Evolutionary conservation across 2,888 invertebrate species (phyloP).

Genomic region (Nebria salina): DNA sequence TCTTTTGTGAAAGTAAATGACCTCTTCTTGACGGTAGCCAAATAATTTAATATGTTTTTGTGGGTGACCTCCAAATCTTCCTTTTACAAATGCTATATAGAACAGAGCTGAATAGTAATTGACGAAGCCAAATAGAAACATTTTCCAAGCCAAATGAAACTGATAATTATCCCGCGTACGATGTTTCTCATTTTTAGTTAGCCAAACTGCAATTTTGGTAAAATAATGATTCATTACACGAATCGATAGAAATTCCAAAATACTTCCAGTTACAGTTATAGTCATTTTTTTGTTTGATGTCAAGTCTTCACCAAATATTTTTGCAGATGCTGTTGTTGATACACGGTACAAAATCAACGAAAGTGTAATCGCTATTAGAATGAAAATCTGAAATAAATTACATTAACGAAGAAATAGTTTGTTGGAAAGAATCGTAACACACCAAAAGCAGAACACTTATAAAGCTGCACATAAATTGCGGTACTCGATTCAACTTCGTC

Average conservation of each 20-base stretch:
- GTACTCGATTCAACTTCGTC: constrained; percentile 57
- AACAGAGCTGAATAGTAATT: constrained; percentile 85
- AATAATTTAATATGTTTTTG: constrained; percentile 74
- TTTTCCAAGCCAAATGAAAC: constrained; percentile 80
- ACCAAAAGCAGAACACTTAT: constrained; percentile 67
- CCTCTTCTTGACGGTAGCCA: constrained; percentile 71
- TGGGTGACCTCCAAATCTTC: constrained; percentile 76
- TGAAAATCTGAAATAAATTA: constrained; percentile 63
- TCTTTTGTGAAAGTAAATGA: constrained; percentile 50
- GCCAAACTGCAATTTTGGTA: constrained; percentile 67
- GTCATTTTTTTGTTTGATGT: constrained; percentile 69
- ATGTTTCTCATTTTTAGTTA: constrained; percentile 74
- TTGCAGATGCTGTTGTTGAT: constrained; percentile 66
- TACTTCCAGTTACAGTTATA: constrained; percentile 75
- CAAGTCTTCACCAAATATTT: constrained; percentile 59
- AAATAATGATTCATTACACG: constrained; percentile 74
- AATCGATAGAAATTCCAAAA: constrained; percentile 75
- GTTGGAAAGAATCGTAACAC: constrained; percentile 16
- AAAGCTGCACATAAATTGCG: constrained; percentile 69
- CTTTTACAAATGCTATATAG: constrained; percentile 77
- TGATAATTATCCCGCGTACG: constrained; percentile 83
- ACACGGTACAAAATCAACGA: constrained; percentile 77
- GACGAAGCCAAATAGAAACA: constrained; percentile 82
- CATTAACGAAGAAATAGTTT: not conserved
- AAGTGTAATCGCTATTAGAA: constrained; percentile 71